Base-by-base conservation (phyloP, 2,888 invertebrate species). In the Calliscelio sp. region DNA sequence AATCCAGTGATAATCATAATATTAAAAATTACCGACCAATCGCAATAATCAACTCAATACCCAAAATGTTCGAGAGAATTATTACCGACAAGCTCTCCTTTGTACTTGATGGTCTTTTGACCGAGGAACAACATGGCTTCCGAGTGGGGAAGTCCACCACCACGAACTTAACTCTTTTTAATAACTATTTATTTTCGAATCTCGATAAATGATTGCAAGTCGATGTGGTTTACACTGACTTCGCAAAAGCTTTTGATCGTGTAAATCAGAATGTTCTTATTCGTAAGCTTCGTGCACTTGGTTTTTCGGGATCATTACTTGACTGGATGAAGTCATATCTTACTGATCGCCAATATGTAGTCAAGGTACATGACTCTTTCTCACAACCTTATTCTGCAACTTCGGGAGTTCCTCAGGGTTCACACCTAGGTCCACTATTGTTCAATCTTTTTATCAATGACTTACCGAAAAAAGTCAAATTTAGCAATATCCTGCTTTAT, bases 21-120 rank as follows among this genome's bases (percentile, higher is more conserved):
- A 38, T 66, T 4, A 35, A 11, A 32, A 66, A 66, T 25, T 66
- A 66, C n/a, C 51, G 66, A 8, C 51, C 66, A 22, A 66, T 66
- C 4, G 49, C 66, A 14, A 11, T 66, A 7, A 20, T 65, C 1
- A 46, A 49, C 32, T 14, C 63, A 1, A 41, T 38, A 16, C 41
- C 61, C 5, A 61, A 61, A 61, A 10, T 35, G 2, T 79, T 87
- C 35, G 87, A 87, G 18, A 66, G 51, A 20, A 28, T 66, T 22
- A n/a, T 49, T 20, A 20, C 51, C 6, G 7, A 0, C 4, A 28
- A 49, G 5, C 3, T 49, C 24, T 7, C 18, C 2, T 10, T 28
- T 18, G 1, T 49, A 6, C n/a, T n/a, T n/a, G n/a, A 49, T 14
- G 4, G 2, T 20, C 4, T 11, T 35, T 14, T 66, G 8, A 22